These are phyloP conservation scores for Reticulitermes lucifugus DNA, from an alignment of 2,888 invertebrate species.

Conservation along the genomic window DNA sequence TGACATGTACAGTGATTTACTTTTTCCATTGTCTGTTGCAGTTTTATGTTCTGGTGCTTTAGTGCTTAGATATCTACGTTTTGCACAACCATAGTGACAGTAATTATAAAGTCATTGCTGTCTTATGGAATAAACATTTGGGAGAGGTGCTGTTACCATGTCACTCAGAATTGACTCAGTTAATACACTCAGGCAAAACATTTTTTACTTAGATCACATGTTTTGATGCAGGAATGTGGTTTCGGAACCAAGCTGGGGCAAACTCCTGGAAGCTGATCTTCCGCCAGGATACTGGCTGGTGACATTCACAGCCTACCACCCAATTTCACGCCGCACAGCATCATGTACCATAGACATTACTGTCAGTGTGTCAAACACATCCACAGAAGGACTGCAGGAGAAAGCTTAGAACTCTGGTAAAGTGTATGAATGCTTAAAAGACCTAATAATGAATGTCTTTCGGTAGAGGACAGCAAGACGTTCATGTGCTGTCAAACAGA, in stretches of 20 bases:
- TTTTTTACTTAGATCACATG: background rate
- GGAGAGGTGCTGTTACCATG: background rate
- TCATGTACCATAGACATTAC: conserved; percentile 64
- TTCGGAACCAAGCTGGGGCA: conserved; percentile 67
- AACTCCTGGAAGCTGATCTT: conserved; percentile 65
- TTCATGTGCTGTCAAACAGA: too few relatives aligned
- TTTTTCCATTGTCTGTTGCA: too few relatives aligned
- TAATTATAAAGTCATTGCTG: too few relatives aligned
- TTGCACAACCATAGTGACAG: too few relatives aligned
- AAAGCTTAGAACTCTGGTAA: background rate
- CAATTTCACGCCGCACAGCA: conserved; percentile 64
- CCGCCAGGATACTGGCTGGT: conserved; percentile 65
- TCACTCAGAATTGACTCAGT: background rate
- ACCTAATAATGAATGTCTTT: too few relatives aligned
- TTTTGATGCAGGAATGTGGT: conserved; percentile 65
- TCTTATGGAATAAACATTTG: background rate
- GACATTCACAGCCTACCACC: conserved; percentile 66
- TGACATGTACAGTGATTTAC: too few relatives aligned
- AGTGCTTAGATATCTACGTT: too few relatives aligned
- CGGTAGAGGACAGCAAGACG: too few relatives aligned
- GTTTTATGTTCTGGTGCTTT: too few relatives aligned
- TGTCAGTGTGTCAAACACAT: conserved; percentile 54
- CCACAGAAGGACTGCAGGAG: background rate
- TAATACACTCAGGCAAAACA: too few relatives aligned
- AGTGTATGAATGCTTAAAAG: too few relatives aligned